Evolutionary conservation across 2,888 invertebrate species (phyloP), one percentile per base, ranked within the genome.

Genomic region (Marronus borbonicus): DNA sequence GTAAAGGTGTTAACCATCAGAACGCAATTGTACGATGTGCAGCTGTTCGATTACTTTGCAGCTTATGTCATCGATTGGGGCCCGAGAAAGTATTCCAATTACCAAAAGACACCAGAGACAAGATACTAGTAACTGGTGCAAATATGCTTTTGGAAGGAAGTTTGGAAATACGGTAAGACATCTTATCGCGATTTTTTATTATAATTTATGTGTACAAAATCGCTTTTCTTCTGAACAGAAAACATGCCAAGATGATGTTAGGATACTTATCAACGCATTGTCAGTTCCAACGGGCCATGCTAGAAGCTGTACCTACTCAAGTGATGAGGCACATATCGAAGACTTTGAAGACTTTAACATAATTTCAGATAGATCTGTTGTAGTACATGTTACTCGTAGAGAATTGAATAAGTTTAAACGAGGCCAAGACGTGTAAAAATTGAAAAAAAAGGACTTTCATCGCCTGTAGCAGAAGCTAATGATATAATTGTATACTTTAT

Each of bases 11-110:
- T 0, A 89, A 89, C 14, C 98, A 98, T 88, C 96, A 96, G 83
- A 98, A 97, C 86, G 94, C 95, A 0, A 91, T 95, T 4, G 97
- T 98, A 3, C 92, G 98, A 39, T 94, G 96, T 65, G 93, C 96
- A 7, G 93, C 97, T 0, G 95, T 96, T 0, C 93, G 94, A 84
- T 92, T 97, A 76, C 87, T 98, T 75, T 92, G 93, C 64, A 90
- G 92, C 74, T 89, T 96, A 39, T 94, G 95, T 65, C 93, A 93
- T 84, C 92, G 93, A 78, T 89, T 95, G 82, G 96, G 97, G 4
- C 91, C 94, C 0, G 93, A 94, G 28, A 92, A 93, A 79, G 90
- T 93, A 44, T 93, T 96, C 84, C 91, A 92, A 70, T 90, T 96
- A 85, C 92, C 94, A 0, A 90, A 93, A 69, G 98, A 98, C 79